phyloP scores from a whole-genome alignment of 2,888 invertebrate genomes.

The Gymnocheta viridis region DNA sequence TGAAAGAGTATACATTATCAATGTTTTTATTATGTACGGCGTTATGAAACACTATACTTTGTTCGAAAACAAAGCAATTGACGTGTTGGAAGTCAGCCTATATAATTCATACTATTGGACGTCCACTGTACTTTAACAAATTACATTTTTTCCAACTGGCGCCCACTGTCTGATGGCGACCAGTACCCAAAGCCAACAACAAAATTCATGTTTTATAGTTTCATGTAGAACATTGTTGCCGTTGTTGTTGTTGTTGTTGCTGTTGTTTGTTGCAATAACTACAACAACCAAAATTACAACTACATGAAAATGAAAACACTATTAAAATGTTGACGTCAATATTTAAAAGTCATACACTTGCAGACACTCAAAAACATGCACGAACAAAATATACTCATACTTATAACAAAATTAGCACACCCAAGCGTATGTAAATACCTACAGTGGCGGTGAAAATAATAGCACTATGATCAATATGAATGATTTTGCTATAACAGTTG shows the following conservation, averaged over 20 bases:
- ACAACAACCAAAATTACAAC: slow-evolving; percentile 16
- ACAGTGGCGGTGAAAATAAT: no score
- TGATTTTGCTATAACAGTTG: no score
- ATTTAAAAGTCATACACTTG: slow-evolving; percentile 15
- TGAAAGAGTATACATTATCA: no score
- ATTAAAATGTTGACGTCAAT: slow-evolving; percentile 50
- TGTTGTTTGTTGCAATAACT: slow-evolving; percentile 1
- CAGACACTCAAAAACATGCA: background rate
- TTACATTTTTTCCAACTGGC: background rate
- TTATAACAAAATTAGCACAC: no score
- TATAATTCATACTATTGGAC: no score
- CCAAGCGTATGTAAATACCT: background rate
- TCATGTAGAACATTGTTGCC: background rate
- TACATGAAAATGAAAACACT: slow-evolving; percentile 35
- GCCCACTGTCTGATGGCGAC: slow-evolving; percentile 24
- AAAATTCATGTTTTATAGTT: slow-evolving; percentile 27
- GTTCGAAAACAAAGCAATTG: no score
- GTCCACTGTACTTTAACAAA: no score
- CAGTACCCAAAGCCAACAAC: background rate
- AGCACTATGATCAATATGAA: no score
- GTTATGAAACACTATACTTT: no score
- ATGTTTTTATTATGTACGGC: no score
- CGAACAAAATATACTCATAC: background rate
- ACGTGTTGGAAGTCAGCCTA: no score
- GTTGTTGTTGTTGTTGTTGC: slow-evolving; percentile 14